These are phyloP conservation scores for Acrocera orbiculus DNA, from an alignment of 2,888 invertebrate genomes.

Conservation along the genomic window DNA sequence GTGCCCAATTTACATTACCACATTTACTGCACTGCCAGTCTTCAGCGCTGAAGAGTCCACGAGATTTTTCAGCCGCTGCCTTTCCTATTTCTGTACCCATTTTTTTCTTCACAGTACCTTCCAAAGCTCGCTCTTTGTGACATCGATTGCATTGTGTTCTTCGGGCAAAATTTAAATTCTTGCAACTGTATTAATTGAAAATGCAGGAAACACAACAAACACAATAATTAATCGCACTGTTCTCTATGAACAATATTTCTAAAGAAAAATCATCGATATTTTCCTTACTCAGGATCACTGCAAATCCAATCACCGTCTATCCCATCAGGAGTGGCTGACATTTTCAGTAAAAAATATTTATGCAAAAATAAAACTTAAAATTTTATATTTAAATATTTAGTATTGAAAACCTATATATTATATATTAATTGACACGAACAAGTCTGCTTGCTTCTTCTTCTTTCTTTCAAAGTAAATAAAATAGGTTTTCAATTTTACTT, in stretches of 20 bases:
- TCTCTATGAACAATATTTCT: neutral
- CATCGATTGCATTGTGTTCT: constrained; percentile 83
- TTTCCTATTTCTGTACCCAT: constrained; percentile 95
- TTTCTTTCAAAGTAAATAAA: no score
- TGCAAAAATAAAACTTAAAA: no score
- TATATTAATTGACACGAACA: no score
- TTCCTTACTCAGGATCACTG: constrained; percentile 29
- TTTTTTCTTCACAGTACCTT: constrained; percentile 47
- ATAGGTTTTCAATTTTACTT: no score
- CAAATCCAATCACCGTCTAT: constrained; percentile 21
- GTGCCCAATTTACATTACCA: constrained; percentile 95
- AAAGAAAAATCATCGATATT: constrained; percentile 15
- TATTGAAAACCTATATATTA: no score
- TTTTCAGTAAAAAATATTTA: no score
- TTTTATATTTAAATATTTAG: no score
- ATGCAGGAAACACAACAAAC: constrained; percentile 7
- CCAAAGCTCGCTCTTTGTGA: constrained; percentile 47
- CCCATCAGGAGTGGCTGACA: constrained; percentile 4
- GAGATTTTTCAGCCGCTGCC: constrained; percentile 92
- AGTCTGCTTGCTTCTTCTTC: no score
- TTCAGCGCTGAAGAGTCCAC: constrained; percentile 69
- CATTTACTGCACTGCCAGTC: constrained; percentile 99
- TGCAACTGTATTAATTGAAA: constrained; percentile 38
- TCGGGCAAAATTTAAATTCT: constrained; percentile 88
- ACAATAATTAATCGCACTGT: constrained; percentile 8